Evolutionary conservation across 2,888 invertebrate species (phyloP).

Genomic region (Galeruca laticollis): DNA sequence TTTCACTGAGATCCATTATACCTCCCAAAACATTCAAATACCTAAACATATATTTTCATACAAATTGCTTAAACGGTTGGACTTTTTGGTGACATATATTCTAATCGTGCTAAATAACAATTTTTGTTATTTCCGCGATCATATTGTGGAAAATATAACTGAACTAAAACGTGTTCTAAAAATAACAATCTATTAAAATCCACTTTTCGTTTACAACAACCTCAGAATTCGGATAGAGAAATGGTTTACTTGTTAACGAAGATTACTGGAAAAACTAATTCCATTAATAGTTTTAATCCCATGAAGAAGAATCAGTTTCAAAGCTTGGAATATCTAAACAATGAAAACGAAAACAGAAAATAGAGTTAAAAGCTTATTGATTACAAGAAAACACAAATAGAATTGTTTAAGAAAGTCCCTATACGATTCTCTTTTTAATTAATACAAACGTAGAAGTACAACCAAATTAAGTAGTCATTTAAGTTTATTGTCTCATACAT

Average conservation of each 20-base stretch:
- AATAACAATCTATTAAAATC: not conserved
- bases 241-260: not conserved
- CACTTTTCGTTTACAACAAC: not conserved
- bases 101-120: not conserved
- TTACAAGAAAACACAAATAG: not conserved
- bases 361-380: not conserved
- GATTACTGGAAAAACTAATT: not conserved
- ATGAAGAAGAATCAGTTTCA: not conserved
- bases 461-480: too few relatives aligned
- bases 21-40: too few relatives aligned
- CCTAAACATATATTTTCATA: too few relatives aligned
- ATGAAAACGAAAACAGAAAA: not conserved
- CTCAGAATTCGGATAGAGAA: not conserved
- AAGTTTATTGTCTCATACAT: too few relatives aligned
- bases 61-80: too few relatives aligned
- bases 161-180: not conserved
- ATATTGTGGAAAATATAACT: not conserved
- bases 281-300: not conserved
- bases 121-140: not conserved
- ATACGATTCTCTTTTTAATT: too few relatives aligned
- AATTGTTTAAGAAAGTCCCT: not conserved
- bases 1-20: too few relatives aligned
- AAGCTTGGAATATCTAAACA: not conserved
- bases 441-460: too few relatives aligned
- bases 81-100: too few relatives aligned